Evolutionary conservation across 2,113 vertebrate genomes (phyloP).

Genomic region (Thryonomys swinderianus): DNA sequence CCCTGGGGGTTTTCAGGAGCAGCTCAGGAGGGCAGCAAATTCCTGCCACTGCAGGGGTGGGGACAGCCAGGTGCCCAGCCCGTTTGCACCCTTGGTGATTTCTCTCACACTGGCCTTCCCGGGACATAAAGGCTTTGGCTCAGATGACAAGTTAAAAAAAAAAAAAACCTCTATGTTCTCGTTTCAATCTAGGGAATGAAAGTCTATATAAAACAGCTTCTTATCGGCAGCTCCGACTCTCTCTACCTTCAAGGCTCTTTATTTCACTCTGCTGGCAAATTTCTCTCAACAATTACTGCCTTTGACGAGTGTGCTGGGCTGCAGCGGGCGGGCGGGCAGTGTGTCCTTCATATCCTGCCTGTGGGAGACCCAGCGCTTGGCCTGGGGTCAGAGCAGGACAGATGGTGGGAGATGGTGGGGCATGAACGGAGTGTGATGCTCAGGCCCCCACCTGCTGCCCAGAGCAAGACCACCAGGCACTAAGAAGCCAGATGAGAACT

Average conservation of each 20-base stretch:
- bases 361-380: background rate
- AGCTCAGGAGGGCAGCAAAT: slow-evolving; percentile 41
- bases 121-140: slow-evolving; percentile 51
- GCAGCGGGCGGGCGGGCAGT: rapidly evolving
- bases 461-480: background rate
- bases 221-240: slow-evolving; percentile 26
- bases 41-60: background rate
- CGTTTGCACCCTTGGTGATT: slow-evolving; percentile 3
- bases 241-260: slow-evolving; percentile 65
- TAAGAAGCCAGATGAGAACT: background rate
- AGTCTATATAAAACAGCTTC: slow-evolving; percentile 72
- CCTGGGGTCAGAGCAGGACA: background rate
- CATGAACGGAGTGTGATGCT: background rate
- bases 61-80: background rate
- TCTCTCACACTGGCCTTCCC: slow-evolving; percentile 46
- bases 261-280: slow-evolving; percentile 69
- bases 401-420: rapidly evolving
- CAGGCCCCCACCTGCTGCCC: background rate
- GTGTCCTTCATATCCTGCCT: slow-evolving; percentile 31
- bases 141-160: slow-evolving; percentile 56
- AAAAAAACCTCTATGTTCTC: background rate
- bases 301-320: slow-evolving; percentile 12
- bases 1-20: slow-evolving; percentile 51
- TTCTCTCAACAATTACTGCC: slow-evolving; percentile 58
- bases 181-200: slow-evolving; percentile 68